Conservation (phyloP, 2,113 vertebrate species). For the Lycocorax pyrrhopterus region DNA sequence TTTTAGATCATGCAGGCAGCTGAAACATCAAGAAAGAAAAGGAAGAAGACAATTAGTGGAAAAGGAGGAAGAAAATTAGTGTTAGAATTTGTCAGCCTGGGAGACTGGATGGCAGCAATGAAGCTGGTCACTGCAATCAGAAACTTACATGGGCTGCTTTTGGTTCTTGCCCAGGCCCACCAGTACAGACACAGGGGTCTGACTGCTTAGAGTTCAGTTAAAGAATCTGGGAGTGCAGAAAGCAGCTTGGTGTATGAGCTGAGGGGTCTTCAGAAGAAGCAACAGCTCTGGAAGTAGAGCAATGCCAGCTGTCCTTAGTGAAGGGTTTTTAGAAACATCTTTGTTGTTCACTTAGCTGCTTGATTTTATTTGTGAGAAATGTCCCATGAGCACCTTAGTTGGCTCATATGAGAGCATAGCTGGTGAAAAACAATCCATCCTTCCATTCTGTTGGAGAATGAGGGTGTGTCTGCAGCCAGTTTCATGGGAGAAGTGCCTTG, state of each 20-base stretch:
- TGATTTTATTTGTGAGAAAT: background rate
- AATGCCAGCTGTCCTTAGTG: fast-evolving
- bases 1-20: background rate
- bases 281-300: background rate
- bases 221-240: background rate
- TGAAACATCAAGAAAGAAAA: background rate
- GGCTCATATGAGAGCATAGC: conserved; percentile 69
- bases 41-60: background rate
- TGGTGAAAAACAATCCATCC: conserved; percentile 35
- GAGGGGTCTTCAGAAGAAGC: background rate
- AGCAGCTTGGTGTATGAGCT: background rate
- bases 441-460: conserved; percentile 71
- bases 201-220: background rate
- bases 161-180: background rate
- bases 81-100: background rate
- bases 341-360: background rate
- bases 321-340: background rate
- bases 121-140: background rate
- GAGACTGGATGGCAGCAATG: background rate
- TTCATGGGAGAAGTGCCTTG: conserved; percentile 16
- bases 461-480: background rate
- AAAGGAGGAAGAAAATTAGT: background rate
- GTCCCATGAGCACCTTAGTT: conserved; percentile 61
- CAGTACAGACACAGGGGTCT: background rate
- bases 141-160: background rate